These are phyloP conservation scores for Apostichopus californicus DNA, from an alignment of 35 echinoderm and acorn worm genomes.

Conservation along the genomic window DNA sequence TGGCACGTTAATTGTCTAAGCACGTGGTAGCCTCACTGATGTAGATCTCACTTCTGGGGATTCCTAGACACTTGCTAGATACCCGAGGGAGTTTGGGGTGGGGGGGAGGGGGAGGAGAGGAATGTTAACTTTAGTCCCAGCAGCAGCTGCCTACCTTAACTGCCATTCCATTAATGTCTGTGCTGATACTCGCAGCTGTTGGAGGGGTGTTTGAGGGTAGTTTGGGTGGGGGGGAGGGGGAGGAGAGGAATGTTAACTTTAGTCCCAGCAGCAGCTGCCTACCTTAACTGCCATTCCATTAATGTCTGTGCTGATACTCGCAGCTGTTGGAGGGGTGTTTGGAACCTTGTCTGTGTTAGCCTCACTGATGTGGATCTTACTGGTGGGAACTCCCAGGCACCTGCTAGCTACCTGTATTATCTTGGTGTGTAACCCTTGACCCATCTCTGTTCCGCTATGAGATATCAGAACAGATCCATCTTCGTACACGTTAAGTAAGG, in stretches of 20 bases:
- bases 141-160: slow-evolving; percentile 2
- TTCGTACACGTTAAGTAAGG: slow-evolving; percentile 27
- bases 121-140: no score
- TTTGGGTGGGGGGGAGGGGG: no score
- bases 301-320: slow-evolving; percentile 22
- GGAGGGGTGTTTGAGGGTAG: not conserved
- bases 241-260: no score
- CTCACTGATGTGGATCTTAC: slow-evolving; percentile 42
- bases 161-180: slow-evolving; percentile 36
- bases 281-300: slow-evolving; percentile 42
- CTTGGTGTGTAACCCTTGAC: slow-evolving; percentile 40
- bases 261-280: not conserved
- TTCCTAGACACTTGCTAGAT: no score
- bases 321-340: slow-evolving; percentile 35
- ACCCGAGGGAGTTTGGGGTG: no score
- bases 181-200: slow-evolving; percentile 34
- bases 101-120: no score
- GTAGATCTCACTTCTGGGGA: no score
- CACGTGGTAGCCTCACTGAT: no score
- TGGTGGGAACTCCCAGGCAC: not conserved
- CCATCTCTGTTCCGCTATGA: slow-evolving; percentile 39
- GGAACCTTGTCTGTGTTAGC: slow-evolving; percentile 24
- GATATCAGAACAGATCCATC: slow-evolving; percentile 37
- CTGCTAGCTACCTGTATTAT: slow-evolving; percentile 30
- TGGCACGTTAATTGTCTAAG: not conserved